A percentile compares a stretch with the other conserved stretches of the same genome.
These are phyloP conservation scores for Netelia melanura DNA, from an alignment of 2,888 invertebrate species.

Conservation along the genomic window DNA sequence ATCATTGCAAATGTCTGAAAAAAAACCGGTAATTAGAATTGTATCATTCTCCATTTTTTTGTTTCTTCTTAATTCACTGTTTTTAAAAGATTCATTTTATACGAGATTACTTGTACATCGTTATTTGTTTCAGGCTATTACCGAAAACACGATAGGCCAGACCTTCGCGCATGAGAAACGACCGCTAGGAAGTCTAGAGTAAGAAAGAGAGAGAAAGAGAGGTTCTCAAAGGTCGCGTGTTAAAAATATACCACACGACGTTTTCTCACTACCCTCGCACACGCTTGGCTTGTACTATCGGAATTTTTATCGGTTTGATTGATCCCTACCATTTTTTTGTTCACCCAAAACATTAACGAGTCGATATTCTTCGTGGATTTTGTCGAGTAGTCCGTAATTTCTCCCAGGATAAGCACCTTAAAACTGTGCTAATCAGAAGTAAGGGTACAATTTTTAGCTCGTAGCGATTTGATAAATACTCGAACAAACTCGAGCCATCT, in stretches of 20 bases:
- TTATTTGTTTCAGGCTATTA: neutral
- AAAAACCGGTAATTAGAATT: neutral
- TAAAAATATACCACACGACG: slow-evolving; percentile 59
- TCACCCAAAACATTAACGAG: too few relatives aligned
- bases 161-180: slow-evolving; percentile 59
- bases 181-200: slow-evolving; percentile 33
- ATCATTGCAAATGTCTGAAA: neutral
- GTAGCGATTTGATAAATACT: too few relatives aligned
- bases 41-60: neutral
- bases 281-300: slow-evolving; percentile 8
- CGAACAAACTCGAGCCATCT: too few relatives aligned
- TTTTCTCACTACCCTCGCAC: slow-evolving; percentile 40
- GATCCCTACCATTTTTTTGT: neutral
- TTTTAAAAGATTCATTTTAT: neutral
- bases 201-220: slow-evolving; percentile 31
- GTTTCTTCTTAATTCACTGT: neutral
- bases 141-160: slow-evolving; percentile 29
- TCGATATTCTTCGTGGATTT: too few relatives aligned
- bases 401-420: too few relatives aligned
- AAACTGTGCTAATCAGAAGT: too few relatives aligned
- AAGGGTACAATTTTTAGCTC: too few relatives aligned
- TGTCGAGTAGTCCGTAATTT: too few relatives aligned
- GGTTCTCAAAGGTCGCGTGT: slow-evolving; percentile 59
- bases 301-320: slow-evolving; percentile 13
- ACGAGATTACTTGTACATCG: neutral